A percentile compares a stretch with the other conserved stretches of the same genome.
These are phyloP conservation scores for Drosophila ambigua DNA, from an alignment of 1,140 invertebrate species.

Conservation along the genomic window DNA sequence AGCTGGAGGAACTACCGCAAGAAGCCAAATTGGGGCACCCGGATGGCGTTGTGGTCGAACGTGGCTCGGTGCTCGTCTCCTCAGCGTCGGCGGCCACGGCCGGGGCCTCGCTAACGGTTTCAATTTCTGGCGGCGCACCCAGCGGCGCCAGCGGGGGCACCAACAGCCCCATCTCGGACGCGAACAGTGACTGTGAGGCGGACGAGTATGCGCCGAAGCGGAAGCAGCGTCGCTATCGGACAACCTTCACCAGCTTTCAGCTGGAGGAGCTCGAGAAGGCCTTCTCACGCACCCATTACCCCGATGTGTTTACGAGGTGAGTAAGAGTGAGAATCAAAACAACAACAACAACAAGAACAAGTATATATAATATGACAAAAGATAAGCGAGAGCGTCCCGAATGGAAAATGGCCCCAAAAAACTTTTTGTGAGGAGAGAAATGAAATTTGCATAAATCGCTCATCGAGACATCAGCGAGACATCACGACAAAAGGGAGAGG, in stretches of 20 bases:
- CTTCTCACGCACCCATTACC: conserved; percentile 98
- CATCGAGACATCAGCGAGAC: conserved; percentile 19
- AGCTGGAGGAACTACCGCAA: conserved; percentile 86
- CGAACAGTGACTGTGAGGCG: conserved; percentile 90
- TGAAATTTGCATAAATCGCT: conserved; percentile 66
- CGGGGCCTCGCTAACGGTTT: conserved; percentile 58
- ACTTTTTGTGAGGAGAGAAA: conserved; percentile 3
- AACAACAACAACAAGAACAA: conserved; percentile 17
- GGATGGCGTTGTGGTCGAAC: conserved; percentile 72
- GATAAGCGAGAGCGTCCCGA: conserved; percentile 18
- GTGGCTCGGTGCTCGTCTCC: conserved; percentile 18
- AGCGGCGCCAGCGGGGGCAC: conserved; percentile 82
- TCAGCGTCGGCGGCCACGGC: conserved; percentile 50
- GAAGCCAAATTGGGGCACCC: conserved; percentile 84
- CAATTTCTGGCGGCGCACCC: conserved; percentile 75
- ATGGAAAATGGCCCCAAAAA: conserved; percentile 23
- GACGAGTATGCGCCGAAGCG: conserved; percentile 94
- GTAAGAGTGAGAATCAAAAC: conserved; percentile 60
- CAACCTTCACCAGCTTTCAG: conserved; percentile 97
- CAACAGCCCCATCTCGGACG: conserved; percentile 86
- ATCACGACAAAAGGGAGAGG: conserved; percentile 26
- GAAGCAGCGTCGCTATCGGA: conserved; percentile 95
- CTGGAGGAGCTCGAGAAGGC: conserved; percentile 98
- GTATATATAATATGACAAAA: conserved; percentile 40
- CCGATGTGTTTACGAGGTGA: conserved; percentile 98